A percentile compares a stretch with the other conserved stretches of the same genome.
Evolutionary conservation across 2,888 invertebrate genomes (phyloP).

Genomic region (Agrilus cyanescens): DNA sequence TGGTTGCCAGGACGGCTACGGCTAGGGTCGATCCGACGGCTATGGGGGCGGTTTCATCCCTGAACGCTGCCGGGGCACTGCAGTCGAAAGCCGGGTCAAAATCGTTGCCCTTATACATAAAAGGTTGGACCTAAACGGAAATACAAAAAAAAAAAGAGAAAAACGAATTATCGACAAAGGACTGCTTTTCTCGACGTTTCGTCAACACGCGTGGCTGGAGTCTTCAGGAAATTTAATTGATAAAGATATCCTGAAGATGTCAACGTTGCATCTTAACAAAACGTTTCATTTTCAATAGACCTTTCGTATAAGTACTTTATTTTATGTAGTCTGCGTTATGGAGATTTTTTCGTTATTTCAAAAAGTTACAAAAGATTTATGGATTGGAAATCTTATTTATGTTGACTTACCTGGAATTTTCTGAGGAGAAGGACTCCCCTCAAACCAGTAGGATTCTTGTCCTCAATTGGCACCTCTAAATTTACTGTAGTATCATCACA

Average conservation of each 20-base stretch:
- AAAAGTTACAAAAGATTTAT: no score
- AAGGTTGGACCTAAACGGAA: slow-evolving; percentile 79
- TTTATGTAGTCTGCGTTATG: no score
- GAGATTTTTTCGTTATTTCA: no score
- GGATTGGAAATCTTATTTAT: not conserved
- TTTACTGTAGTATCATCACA: slow-evolving; percentile 62
- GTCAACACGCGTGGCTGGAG: no score
- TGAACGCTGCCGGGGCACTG: slow-evolving; percentile 40
- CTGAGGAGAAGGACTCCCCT: slow-evolving; percentile 28
- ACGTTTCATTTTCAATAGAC: no score
- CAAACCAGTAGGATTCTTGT: slow-evolving; percentile 27
- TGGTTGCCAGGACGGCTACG: slow-evolving; percentile 65
- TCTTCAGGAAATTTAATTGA: no score
- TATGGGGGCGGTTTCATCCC: slow-evolving; percentile 77
- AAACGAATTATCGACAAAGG: no score
- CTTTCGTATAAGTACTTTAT: no score
- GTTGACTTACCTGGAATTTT: slow-evolving; percentile 18
- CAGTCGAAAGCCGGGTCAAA: slow-evolving; percentile 61
- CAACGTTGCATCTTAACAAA: no score
- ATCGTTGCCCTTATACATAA: slow-evolving; percentile 72
- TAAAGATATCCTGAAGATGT: no score
- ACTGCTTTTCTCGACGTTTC: no score
- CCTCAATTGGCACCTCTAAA: slow-evolving; percentile 38
- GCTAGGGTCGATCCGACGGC: slow-evolving; percentile 76
- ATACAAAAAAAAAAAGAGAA: no score